Evolutionary conservation across 2,113 vertebrate genomes (phyloP), one percentile per base, ranked within the genome.

Genomic region (Thalassarche chlororhynchos): DNA sequence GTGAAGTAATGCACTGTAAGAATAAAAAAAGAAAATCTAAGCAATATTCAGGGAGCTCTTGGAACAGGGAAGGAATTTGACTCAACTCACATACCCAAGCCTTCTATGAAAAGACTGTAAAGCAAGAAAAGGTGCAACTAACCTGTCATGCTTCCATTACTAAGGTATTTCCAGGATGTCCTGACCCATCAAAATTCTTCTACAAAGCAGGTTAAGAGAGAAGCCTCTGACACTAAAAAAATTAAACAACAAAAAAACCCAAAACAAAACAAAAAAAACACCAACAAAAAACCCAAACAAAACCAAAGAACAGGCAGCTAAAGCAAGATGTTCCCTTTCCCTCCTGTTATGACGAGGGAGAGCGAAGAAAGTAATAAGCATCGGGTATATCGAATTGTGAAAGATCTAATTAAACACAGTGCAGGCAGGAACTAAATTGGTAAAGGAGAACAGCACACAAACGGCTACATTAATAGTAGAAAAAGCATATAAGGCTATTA

Each of bases 121-220:
- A 26, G 32, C 14, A 26, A 58, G 38, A 87, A 61, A 61, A 55
- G 7, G 36, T 68, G 12, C 42, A 72, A 66, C 31, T 32, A 58
- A 68, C 26, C 19, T 5, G 0, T 28, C 32, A 42, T 0, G 0
- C 10, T 71, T 42, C n/a, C 32, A 40, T 20, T 68, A 54, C 44
- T 31, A 49, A 38, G 3, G 18, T 74, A 69, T 40, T 88, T 72
- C 58, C 54, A 58, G 31, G 34, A 38, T 70, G 57, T 46, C 42
- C 17, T 79, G 38, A 49, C 10, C n/a, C 31, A 28, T 26, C 36
- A 76, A 76, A 87, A 80, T 3, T 28, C 57, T 80, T 65, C n/a
- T 86, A 65, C 25, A 83, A 75, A 83, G 15, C 29, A 76, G 15
- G 31, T 65, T 71, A 89, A 62, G 12, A 89, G 15, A 76, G 15